Evolutionary conservation across 2,888 invertebrate species (phyloP).

Genomic region (Crossocerus cetratus): DNA sequence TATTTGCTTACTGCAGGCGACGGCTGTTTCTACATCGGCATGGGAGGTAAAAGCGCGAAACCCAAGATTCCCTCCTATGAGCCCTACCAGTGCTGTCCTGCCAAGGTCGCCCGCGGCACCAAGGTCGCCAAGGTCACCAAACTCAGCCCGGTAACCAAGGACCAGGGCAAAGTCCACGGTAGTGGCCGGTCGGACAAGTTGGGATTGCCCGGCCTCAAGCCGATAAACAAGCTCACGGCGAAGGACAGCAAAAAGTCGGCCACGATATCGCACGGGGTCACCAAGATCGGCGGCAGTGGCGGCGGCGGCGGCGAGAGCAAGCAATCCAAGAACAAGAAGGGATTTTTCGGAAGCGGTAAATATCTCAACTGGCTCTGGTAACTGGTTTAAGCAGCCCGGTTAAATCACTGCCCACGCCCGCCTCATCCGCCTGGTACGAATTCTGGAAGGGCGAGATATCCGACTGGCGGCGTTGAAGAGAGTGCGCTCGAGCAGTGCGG

Average conservation of each 20-base stretch:
- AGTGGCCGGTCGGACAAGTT: conserved; percentile 55
- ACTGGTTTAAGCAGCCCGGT: conserved; percentile 62
- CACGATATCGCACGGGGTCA: conserved; percentile 61
- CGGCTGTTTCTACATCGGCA: conserved; percentile 97
- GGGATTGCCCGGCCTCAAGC: conserved; percentile 66
- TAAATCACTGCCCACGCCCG: conserved; percentile 55
- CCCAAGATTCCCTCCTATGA: conserved; percentile 87
- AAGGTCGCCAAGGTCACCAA: conserved; percentile 90
- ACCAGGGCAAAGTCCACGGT: conserved; percentile 52
- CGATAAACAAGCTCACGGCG: conserved; percentile 76
- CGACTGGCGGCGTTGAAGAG: no score
- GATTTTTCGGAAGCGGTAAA: conserved; percentile 91
- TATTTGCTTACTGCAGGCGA: conserved; percentile 97
- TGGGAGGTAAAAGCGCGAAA: conserved; percentile 90
- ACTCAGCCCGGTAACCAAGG: conserved; percentile 77
- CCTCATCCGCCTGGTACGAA: background rate
- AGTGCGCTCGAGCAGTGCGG: no score
- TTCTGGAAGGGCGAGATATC: no score
- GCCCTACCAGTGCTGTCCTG: conserved; percentile 96
- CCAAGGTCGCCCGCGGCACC: conserved; percentile 87
- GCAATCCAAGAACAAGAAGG: conserved; percentile 84
- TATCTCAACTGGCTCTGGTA: conserved; percentile 82
- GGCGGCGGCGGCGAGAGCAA: conserved; percentile 64
- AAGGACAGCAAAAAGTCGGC: conserved; percentile 76
- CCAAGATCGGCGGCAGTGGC: conserved; percentile 59